Percentiles rank a stretch among this genome's conserved stretches.
Evolutionary conservation across 92 coral and sea anemone genomes (phyloP).

Genomic region (Palythoa grandiflora): DNA sequence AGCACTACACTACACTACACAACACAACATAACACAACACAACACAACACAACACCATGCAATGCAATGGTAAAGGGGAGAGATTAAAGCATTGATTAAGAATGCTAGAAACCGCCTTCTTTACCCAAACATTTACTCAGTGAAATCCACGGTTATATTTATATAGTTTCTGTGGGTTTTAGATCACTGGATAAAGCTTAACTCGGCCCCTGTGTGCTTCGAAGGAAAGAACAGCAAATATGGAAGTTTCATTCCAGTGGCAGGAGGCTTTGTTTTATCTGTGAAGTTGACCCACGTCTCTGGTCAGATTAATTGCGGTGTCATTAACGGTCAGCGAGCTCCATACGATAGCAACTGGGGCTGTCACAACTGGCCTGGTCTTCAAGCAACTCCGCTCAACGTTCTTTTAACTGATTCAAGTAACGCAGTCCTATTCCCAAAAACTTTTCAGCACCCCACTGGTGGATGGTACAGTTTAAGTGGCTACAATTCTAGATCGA

Average conservation of each 20-base stretch:
- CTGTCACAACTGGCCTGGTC: constrained; percentile 1
- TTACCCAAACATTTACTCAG: too few relatives aligned
- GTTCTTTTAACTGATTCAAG: background rate
- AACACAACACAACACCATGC: too few relatives aligned
- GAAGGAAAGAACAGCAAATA: constrained; percentile 3
- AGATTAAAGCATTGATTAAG: too few relatives aligned
- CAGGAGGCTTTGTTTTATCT: background rate
- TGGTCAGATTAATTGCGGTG: background rate
- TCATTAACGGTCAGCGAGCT: background rate
- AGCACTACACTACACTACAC: too few relatives aligned
- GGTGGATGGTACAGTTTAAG: background rate
- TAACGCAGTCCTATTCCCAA: background rate
- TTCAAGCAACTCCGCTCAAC: background rate
- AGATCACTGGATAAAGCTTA: constrained; percentile 14
- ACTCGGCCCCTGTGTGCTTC: background rate
- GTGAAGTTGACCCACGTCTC: background rate
- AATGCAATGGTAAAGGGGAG: too few relatives aligned
- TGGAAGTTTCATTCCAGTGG: background rate
- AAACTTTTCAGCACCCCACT: background rate
- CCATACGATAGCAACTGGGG: background rate
- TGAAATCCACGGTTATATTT: too few relatives aligned
- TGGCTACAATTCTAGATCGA: background rate
- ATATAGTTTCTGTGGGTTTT: background rate
- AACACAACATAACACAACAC: too few relatives aligned
- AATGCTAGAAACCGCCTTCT: too few relatives aligned